These are phyloP conservation scores for Argya squamiceps DNA, from an alignment of 2,797 vertebrate genomes.

Conservation along the genomic window DNA sequence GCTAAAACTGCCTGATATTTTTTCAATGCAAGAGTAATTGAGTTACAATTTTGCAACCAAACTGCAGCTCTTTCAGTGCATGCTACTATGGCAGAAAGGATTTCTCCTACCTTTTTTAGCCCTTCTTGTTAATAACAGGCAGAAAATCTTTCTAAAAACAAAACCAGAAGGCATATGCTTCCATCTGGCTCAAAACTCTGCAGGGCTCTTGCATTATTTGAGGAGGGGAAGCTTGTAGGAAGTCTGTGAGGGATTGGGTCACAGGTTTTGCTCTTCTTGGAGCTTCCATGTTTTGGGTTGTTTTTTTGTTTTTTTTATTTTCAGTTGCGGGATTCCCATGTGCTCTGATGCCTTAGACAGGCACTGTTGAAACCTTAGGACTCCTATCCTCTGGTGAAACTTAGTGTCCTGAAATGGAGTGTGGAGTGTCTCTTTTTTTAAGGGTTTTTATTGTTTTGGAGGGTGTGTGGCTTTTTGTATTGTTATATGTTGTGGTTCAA, in stretches of 20 bases:
- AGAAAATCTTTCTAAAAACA: not conserved
- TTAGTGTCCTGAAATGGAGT: not conserved
- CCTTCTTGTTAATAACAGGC: not conserved
- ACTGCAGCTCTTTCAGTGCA: not conserved
- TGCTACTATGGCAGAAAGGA: not conserved
- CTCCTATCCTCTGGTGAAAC: not conserved
- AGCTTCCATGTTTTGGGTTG: not conserved
- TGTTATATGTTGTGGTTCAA: not conserved
- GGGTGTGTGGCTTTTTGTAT: not conserved
- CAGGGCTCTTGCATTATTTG: not conserved
- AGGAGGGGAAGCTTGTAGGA: not conserved
- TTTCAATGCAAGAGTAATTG: not conserved
- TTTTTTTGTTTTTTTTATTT: too few relatives aligned
- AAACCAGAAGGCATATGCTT: not conserved
- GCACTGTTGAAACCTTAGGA: not conserved
- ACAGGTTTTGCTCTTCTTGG: not conserved
- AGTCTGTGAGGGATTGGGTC: not conserved
- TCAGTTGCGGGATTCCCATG: not conserved
- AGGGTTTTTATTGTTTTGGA: not conserved
- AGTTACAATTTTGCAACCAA: not conserved
- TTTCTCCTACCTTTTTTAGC: not conserved
- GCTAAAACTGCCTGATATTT: not conserved
- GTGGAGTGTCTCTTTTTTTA: fast-evolving
- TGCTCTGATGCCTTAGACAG: not conserved
- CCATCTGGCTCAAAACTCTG: not conserved